Conservation (phyloP, 2,888 invertebrate genomes). For the Spicauda simplicius region DNA sequence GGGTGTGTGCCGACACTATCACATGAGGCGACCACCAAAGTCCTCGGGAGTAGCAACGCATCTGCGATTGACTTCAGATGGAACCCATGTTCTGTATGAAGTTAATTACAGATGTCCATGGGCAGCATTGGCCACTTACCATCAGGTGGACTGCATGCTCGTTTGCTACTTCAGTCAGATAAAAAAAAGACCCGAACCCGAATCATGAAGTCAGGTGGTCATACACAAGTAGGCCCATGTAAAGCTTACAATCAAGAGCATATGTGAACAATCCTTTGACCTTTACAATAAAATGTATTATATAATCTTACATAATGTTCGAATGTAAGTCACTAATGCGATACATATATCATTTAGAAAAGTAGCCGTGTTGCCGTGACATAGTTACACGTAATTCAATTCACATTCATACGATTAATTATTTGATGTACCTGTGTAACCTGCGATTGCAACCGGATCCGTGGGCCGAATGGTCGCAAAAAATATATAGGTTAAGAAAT, state of each 20-base stretch:
- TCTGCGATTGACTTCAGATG: too few relatives aligned
- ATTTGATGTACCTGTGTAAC: constrained; percentile 29
- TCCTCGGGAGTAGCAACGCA: too few relatives aligned
- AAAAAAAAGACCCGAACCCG: too few relatives aligned
- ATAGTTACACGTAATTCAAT: constrained; percentile 31
- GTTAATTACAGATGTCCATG: too few relatives aligned
- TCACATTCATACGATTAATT: constrained; percentile 30
- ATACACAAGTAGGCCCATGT: too few relatives aligned
- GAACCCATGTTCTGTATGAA: too few relatives aligned
- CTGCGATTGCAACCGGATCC: constrained; percentile 31
- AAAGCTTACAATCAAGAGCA: background rate
- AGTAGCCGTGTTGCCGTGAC: constrained; percentile 31
- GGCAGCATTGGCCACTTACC: too few relatives aligned
- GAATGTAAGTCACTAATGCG: constrained; percentile 9
- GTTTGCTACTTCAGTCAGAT: too few relatives aligned
- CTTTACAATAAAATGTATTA: background rate
- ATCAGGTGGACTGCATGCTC: too few relatives aligned
- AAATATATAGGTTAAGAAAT: constrained; percentile 14
- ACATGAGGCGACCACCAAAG: too few relatives aligned
- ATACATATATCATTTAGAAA: constrained; percentile 29
- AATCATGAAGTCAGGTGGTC: too few relatives aligned
- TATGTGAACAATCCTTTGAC: background rate
- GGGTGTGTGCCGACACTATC: too few relatives aligned
- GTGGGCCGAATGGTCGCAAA: constrained; percentile 5
- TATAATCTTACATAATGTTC: constrained; percentile 12